These are phyloP conservation scores for Xestia rhomboidea DNA, from an alignment of 2,888 invertebrate species.

Conservation along the genomic window DNA sequence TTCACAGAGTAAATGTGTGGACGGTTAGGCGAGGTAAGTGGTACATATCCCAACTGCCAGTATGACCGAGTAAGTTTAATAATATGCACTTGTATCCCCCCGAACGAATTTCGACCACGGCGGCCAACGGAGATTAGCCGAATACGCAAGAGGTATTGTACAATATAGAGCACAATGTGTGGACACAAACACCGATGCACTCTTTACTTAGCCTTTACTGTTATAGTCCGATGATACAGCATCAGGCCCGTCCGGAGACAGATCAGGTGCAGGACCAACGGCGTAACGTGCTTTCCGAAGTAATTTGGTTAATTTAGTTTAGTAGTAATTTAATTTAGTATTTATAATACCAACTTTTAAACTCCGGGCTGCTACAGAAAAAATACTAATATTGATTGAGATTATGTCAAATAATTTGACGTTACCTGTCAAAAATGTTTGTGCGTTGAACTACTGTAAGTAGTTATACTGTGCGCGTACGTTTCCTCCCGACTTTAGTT, in stretches of 20 bases:
- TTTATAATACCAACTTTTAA: not conserved
- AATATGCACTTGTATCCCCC: not conserved
- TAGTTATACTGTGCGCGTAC: not conserved
- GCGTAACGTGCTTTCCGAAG: not conserved
- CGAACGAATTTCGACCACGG: not conserved
- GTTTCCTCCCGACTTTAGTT: constrained; percentile 20
- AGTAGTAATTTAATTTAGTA: too few species aligned
- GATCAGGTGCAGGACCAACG: not conserved
- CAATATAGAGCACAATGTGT: not conserved
- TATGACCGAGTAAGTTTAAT: not conserved
- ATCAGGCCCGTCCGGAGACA: not conserved
- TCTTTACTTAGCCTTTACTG: not conserved
- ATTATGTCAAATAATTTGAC: not conserved
- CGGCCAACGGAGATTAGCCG: not conserved
- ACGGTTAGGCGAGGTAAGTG: not conserved
- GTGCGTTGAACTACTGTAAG: not conserved
- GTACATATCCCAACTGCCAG: not conserved
- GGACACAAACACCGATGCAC: not conserved
- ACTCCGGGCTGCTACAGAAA: not conserved
- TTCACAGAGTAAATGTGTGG: not conserved
- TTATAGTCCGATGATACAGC: not conserved
- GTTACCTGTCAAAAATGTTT: not conserved
- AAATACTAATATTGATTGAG: not conserved
- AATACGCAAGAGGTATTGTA: not conserved
- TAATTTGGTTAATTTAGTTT: too few species aligned